Conservation (phyloP, 2,888 invertebrate species). For the Drosophila kuntzei region DNA sequence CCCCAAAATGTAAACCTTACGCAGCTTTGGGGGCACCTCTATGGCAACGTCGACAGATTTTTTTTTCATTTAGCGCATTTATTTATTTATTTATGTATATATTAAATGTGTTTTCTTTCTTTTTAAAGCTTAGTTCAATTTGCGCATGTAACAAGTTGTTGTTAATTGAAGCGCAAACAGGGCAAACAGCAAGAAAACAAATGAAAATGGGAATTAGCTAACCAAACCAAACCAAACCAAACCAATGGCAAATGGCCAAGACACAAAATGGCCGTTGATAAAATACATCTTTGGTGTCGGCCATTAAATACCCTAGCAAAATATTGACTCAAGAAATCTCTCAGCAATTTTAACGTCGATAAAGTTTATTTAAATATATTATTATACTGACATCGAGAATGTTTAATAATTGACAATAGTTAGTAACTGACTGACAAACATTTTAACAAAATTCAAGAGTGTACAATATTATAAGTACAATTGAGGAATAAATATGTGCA, state of each 20-base stretch:
- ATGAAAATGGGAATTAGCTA: constrained; percentile 60
- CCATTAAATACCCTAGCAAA: constrained; percentile 13
- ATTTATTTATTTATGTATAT: constrained; percentile 49
- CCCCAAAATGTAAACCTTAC: constrained; percentile 68
- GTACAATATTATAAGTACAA: neutral
- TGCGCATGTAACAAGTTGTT: constrained; percentile 80
- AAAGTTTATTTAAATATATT: too few species aligned
- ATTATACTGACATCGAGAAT: too few species aligned
- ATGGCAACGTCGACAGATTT: constrained; percentile 19
- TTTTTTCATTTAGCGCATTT: constrained; percentile 63
- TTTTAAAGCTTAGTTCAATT: constrained; percentile 66
- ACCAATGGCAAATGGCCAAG: constrained; percentile 58
- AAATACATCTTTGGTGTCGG: constrained; percentile 3
- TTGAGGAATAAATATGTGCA: neutral
- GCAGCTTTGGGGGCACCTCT: constrained; percentile 30
- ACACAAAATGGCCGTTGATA: constrained; percentile 64
- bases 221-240: constrained; percentile 45
- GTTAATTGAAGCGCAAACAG: constrained; percentile 79
- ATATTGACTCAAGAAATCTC: neutral
- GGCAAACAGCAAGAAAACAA: constrained; percentile 53
- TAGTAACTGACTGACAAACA: neutral
- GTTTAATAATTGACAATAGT: too few species aligned
- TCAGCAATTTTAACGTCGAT: too few species aligned
- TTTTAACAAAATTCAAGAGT: constrained; percentile 4
- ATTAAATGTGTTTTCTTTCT: constrained; percentile 22